A percentile compares a stretch with the other conserved stretches of the same genome.
Conservation (phyloP, 2,888 invertebrate genomes). For the Dexiosoma caninum region DNA sequence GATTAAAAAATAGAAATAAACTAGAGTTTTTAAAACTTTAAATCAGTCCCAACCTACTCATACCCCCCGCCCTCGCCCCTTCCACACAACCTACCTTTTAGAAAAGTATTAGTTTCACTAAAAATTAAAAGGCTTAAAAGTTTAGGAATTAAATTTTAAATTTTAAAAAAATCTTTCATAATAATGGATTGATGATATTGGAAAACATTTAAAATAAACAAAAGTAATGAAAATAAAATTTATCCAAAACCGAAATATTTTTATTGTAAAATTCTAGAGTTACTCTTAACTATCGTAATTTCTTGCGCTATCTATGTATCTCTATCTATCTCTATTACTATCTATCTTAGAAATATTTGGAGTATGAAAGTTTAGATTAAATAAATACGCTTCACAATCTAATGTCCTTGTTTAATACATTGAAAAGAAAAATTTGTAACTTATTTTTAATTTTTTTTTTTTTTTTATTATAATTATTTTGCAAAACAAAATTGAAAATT, state of each 20-base stretch:
- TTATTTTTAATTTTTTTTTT: background rate
- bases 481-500: background rate
- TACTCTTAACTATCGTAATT: constrained; percentile 2
- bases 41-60: constrained; percentile 17
- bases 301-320: constrained; percentile 20
- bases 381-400: constrained; percentile 30
- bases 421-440: constrained; percentile 1
- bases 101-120: constrained; percentile 31
- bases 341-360: constrained; percentile 33
- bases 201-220: constrained; percentile 30
- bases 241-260: constrained; percentile 12
- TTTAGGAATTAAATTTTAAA: constrained; percentile 24
- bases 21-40: constrained; percentile 58
- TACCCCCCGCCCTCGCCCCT: background rate
- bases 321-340: constrained; percentile 27
- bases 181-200: constrained; percentile 44
- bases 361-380: background rate
- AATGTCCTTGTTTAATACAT: constrained; percentile 13
- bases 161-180: constrained; percentile 44
- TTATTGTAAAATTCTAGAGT: constrained; percentile 44
- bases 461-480: background rate
- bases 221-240: constrained; percentile 23
- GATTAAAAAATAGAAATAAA: constrained; percentile 63
- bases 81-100: no score
- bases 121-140: constrained; percentile 45